Percentiles rank a stretch among this genome's conserved stretches.
phyloP scores from a whole-genome alignment of 2,113 vertebrate genomes.

The Pollachius pollachius region DNA sequence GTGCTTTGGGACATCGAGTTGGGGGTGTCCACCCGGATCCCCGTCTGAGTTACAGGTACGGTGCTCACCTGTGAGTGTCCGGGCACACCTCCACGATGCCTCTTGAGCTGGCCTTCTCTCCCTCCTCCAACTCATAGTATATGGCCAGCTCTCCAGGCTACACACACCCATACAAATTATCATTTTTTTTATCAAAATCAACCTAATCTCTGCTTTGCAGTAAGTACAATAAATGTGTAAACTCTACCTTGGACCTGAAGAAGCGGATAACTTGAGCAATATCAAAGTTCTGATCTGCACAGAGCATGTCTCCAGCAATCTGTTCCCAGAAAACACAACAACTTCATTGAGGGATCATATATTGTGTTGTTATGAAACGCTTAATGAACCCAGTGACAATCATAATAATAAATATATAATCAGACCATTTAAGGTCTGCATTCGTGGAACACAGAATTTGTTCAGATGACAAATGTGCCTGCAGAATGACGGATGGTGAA shows the following conservation, averaged over 20 bases:
- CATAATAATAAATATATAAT: neutral
- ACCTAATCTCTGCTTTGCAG: too few relatives aligned
- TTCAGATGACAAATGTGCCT: neutral
- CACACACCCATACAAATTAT: constrained; percentile 8
- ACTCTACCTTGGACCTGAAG: constrained; percentile 77
- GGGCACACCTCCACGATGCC: constrained; percentile 81
- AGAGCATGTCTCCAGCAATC: constrained; percentile 84
- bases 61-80: constrained; percentile 71
- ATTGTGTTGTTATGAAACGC: neutral
- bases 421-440: neutral
- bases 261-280: constrained; percentile 79
- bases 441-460: neutral
- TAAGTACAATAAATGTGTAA: neutral
- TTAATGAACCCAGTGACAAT: neutral
- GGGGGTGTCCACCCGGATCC: too few relatives aligned
- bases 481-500: too few relatives aligned
- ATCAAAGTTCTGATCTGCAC: constrained; percentile 81
- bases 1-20: too few relatives aligned
- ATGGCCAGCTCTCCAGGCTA: constrained; percentile 79
- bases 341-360: neutral
- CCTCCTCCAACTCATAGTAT: constrained; percentile 79
- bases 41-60: neutral
- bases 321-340: constrained; percentile 31
- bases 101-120: constrained; percentile 72
- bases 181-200: too few relatives aligned